Base-by-base conservation (phyloP, 2,797 vertebrate genomes). In the Trachurus trachurus region DNA sequence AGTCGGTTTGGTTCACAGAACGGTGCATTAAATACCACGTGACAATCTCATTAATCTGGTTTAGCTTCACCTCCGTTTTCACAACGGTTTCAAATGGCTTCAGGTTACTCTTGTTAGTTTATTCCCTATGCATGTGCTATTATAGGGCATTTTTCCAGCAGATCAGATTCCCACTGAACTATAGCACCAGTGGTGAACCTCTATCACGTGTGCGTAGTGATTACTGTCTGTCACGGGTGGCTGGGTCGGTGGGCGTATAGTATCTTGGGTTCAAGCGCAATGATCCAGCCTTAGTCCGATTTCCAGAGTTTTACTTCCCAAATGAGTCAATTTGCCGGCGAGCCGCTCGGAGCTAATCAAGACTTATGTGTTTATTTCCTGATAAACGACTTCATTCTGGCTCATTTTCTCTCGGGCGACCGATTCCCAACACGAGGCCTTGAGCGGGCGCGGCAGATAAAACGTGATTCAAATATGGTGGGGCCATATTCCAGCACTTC, bases 21-120 rank as follows among this genome's bases (percentile, higher is more conserved):
- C 1, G 5, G 29, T 29, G 44, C 34, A 29, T 76, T 52, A 47
- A 68, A 61, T 37, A 34, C 2, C 21, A 37, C 58, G 16, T 9
- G 34, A 66, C 60, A 21, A 56, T 72, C 66, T 60, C n/a, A 64
- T 72, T 84, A 45, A 72, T 85, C n/a, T 61, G n/a, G 7, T 64
- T 72, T 56, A 47, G 47, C 69, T 74, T 81, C 26, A 68, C 12
- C 37, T 80, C 49, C 53, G 9, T 65, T 65, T 59, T 63, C 50
- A 31, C 53, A 71, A 2, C 49, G 6, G 54, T 67, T 57, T 72
- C 8, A 76, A 16, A 44, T 29, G 66, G 54, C 53, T 59, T 15
- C 47, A 61, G 52, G 34, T n/a, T 5, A 52, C 56, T 64, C 8
- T 26, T 45, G 37, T 12, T 54, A 19, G 71, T 70, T 66, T 74